Conservation (phyloP, 2,888 invertebrate species). For the Philaethria dido region DNA sequence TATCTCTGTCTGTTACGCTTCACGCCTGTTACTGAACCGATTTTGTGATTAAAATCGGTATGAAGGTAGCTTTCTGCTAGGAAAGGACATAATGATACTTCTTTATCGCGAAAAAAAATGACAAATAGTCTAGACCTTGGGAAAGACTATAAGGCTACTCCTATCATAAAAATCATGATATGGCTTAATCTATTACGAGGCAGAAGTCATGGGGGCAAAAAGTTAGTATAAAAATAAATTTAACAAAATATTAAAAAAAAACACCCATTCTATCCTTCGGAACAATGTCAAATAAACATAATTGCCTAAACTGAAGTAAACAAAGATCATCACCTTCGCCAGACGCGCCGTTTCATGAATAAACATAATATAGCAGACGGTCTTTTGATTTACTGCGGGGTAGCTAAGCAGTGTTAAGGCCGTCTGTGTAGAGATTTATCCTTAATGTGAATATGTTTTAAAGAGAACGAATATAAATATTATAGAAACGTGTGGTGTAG, state of each 20-base stretch:
- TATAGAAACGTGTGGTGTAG: neutral
- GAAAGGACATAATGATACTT: no score
- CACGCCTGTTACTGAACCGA: no score
- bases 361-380: constrained; percentile 70
- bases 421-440: constrained; percentile 11
- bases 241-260: constrained; percentile 1
- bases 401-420: constrained; percentile 40
- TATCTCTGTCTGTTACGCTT: no score
- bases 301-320: constrained; percentile 53
- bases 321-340: constrained; percentile 78
- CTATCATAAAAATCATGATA: no score
- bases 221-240: neutral
- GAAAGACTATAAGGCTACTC: no score
- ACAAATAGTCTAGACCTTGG: no score
- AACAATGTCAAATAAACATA: constrained; percentile 23
- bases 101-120: no score
- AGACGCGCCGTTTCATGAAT: constrained; percentile 81
- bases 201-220: no score
- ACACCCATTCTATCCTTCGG: constrained; percentile 3
- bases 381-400: constrained; percentile 74
- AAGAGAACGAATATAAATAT: neutral
- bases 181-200: no score
- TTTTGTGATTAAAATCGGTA: no score
- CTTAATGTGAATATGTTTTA: constrained; percentile 13
- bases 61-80: no score